These are phyloP conservation scores for Drosophila longiperda DNA, from an alignment of 2,888 invertebrate species.

Conservation along the genomic window DNA sequence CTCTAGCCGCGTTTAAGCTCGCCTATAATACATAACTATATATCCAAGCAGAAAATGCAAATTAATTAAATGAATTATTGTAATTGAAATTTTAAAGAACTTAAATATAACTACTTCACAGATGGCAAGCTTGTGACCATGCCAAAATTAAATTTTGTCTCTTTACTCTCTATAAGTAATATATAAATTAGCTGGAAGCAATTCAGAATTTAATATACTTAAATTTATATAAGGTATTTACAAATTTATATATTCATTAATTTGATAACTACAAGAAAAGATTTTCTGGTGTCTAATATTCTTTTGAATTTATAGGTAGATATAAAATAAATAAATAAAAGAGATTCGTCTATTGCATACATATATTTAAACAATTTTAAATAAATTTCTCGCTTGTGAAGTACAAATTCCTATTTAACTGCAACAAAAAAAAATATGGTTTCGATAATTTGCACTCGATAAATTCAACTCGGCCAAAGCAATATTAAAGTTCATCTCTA, in stretches of 20 bases:
- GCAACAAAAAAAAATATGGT: background rate
- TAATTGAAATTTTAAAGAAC: slow-evolving; percentile 72
- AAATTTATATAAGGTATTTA: background rate
- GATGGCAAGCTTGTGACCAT: slow-evolving; percentile 75
- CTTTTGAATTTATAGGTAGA: background rate
- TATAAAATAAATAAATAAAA: background rate
- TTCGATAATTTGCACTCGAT: slow-evolving; percentile 33
- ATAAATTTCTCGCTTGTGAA: background rate
- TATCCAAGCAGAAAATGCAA: slow-evolving; percentile 53
- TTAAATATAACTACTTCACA: slow-evolving; percentile 68
- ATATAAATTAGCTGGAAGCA: background rate
- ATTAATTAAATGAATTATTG: slow-evolving; percentile 69
- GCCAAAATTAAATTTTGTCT: slow-evolving; percentile 46
- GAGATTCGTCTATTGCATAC: background rate
- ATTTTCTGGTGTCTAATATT: background rate
- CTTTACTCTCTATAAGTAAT: slow-evolving; percentile 2
- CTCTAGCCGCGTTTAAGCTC: slow-evolving; percentile 52
- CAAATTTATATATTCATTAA: background rate
- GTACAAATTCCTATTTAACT: background rate
- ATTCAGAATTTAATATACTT: background rate
- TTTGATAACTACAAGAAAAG: background rate
- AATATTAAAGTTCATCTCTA: slow-evolving; percentile 30
- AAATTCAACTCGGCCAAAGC: slow-evolving; percentile 15
- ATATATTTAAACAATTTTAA: background rate
- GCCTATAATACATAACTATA: slow-evolving; percentile 43